Base-by-base conservation (phyloP, 2,113 vertebrate genomes). In the Asarcornis scutulata region DNA sequence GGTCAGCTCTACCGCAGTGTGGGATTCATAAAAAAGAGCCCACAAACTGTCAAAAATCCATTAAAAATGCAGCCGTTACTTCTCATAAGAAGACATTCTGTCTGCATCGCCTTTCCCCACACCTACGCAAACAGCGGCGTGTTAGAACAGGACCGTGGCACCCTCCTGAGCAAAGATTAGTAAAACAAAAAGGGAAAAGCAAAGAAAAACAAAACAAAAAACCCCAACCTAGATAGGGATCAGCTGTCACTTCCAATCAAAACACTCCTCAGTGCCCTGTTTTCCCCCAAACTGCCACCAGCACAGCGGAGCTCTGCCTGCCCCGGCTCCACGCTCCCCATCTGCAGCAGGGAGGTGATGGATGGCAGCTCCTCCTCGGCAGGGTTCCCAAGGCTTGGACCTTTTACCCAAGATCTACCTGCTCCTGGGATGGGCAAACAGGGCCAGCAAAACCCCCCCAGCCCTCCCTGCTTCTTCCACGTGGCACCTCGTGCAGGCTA, bases 201-300 rank as follows among this genome's bases (percentile, higher is more conserved):
- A 17, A 29, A 18, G 16, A 6, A 38, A 38, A 22, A 46, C 9
- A 42, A n/a, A 14, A 14, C 32, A 22, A 53, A 2, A 8, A 36
- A 11, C 2, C 4, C 11, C 55, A 76, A 3, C 66, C 82, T 66
- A 69, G 53, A 66, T 50, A 52, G 7, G 27, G 68, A 63, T 76
- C 68, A 38, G 68, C 92, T 87, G 74, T 81, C 92, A 90, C 89
- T 89, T 94, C 8, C 82, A 92, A 94, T 92, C 86, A 83, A 48
- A 73, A 31, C 48, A 7, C 40, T 84, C 92, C 38, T 59, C 83
- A 73, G 53, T 44, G 46, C 76, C 86, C 86, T 58, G 2, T 48
- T 87, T 84, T 44, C 78, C 56, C 67, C 58, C 78, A 46, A 32
- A 46, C 55, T n/a, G 62, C 31, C 56, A 34, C n/a, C 56, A 53